Evolutionary conservation across 2,888 invertebrate species (phyloP).

Genomic region (Sesia apiformis): DNA sequence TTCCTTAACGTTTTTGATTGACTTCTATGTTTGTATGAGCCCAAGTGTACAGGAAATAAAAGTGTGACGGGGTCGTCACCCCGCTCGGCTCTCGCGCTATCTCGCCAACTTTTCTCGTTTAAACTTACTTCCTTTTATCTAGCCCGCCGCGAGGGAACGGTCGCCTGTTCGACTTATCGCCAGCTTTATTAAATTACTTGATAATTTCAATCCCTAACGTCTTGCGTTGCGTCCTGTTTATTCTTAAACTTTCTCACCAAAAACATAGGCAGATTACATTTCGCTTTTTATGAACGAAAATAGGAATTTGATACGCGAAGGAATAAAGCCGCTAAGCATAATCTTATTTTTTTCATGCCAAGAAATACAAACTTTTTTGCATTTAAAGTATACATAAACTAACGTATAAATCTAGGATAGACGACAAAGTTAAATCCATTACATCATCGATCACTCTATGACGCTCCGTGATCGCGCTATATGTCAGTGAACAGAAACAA

Average conservation of each 20-base stretch:
- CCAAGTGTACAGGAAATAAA: constrained; percentile 8
- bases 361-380: no score
- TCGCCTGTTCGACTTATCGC: constrained; percentile 45
- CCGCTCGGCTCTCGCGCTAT: constrained; percentile 22
- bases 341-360: no score
- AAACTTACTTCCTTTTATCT: constrained; percentile 67
- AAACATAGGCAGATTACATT: constrained; percentile 4
- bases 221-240: constrained; percentile 37
- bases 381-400: no score
- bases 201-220: constrained; percentile 55
- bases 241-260: constrained; percentile 18
- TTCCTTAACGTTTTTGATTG: no score
- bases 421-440: no score
- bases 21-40: background rate
- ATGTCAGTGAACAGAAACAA: no score
- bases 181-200: constrained; percentile 64
- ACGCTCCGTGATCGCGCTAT: no score
- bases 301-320: constrained; percentile 4
- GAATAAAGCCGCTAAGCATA: background rate
- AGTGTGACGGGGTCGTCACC: constrained; percentile 17
- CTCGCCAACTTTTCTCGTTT: constrained; percentile 62
- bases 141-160: constrained; percentile 30
- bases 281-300: constrained; percentile 1
- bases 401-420: no score
- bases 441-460: no score